A percentile compares a stretch with the other conserved stretches of the same genome.
These are phyloP conservation scores for Heliothis subflexa DNA, from an alignment of 1,140 invertebrate species.

Conservation along the genomic window DNA sequence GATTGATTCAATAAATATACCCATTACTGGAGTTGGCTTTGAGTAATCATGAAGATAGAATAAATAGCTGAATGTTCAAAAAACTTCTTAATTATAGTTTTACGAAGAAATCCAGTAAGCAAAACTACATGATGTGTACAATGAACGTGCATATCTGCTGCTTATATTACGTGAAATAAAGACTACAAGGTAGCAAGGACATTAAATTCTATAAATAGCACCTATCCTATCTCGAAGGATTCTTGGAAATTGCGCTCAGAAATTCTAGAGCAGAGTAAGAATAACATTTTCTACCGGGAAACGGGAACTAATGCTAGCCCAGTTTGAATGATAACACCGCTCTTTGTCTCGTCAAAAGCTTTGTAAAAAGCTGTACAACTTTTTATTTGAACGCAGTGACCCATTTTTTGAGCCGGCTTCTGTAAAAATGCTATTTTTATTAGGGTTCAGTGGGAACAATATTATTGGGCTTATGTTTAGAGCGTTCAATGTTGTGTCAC, in stretches of 20 bases:
- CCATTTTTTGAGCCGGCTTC: slow-evolving; percentile 12
- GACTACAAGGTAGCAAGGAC: too few species aligned
- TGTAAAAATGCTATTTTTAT: slow-evolving; percentile 32
- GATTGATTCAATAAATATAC: too few species aligned
- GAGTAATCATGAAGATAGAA: too few species aligned
- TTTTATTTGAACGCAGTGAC: slow-evolving; percentile 29
- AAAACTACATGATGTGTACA: too few species aligned
- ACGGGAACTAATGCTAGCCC: neutral
- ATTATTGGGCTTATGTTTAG: slow-evolving; percentile 6
- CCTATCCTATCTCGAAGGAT: neutral
- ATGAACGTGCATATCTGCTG: too few species aligned
- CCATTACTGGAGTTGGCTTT: too few species aligned
- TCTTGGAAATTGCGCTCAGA: neutral
- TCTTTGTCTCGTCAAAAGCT: slow-evolving; percentile 4
- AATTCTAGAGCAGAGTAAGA: neutral
- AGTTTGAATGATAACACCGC: neutral
- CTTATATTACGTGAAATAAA: too few species aligned
- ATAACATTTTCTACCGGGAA: neutral
- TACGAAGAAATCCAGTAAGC: too few species aligned
- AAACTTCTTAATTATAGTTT: too few species aligned
- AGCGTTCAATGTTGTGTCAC: neutral
- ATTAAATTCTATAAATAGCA: too few species aligned
- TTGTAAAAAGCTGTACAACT: slow-evolving; percentile 12
- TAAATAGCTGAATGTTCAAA: too few species aligned
- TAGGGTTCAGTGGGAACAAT: slow-evolving; percentile 6